phyloP scores from a whole-genome alignment of 2,113 vertebrate species.

The human (Homo sapiens) region DNA sequence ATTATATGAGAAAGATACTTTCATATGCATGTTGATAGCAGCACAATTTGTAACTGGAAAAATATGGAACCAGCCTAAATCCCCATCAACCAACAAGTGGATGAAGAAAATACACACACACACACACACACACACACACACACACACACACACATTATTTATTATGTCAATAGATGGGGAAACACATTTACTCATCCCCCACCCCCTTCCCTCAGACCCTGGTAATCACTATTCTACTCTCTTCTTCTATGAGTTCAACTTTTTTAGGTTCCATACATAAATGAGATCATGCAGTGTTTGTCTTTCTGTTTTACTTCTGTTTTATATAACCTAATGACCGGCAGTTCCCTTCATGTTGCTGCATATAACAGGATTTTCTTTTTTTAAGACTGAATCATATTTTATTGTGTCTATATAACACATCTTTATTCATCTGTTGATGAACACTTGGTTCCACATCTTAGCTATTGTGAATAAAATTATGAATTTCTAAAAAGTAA shows the following conservation, averaged over 20 bases:
- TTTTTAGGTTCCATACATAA: background rate
- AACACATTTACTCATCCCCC: too few species aligned
- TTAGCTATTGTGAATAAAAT: background rate
- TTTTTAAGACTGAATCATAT: background rate
- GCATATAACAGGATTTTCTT: background rate
- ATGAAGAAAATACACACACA: too few species aligned
- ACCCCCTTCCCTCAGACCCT: fast-evolving
- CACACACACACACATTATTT: too few species aligned
- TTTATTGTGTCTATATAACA: background rate
- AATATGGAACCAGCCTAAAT: too few species aligned
- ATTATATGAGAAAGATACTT: too few species aligned
- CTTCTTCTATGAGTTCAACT: background rate
- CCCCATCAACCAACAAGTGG: too few species aligned
- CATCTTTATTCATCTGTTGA: background rate
- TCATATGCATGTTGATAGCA: too few species aligned
- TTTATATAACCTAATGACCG: background rate
- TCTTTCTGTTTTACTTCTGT: background rate
- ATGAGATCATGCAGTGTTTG: background rate
- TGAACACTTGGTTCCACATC: background rate
- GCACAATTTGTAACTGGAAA: too few species aligned
- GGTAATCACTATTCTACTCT: background rate
- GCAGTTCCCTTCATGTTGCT: background rate
- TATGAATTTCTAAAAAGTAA: background rate
- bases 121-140: too few species aligned
- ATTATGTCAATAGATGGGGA: too few species aligned